Evolutionary conservation across 2,797 vertebrate genomes (phyloP).

Genomic region (Anomalospiza imberbis): DNA sequence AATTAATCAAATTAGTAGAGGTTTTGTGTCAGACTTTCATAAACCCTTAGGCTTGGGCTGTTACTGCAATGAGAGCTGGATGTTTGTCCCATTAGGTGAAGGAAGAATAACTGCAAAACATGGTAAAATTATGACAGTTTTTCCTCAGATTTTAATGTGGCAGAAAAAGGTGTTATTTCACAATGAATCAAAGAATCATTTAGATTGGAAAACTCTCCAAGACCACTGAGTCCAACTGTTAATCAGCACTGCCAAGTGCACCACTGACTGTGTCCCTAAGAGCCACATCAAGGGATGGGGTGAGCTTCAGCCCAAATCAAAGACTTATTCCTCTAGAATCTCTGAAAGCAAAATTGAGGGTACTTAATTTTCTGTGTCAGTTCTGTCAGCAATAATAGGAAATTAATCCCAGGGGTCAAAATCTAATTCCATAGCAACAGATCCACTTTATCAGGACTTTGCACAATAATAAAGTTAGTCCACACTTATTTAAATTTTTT

Average conservation of each 20-base stretch:
- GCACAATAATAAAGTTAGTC: not conserved
- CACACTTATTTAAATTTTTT: not conserved
- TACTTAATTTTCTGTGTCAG: not conserved
- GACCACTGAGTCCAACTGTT: not conserved
- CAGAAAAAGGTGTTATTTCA: not conserved
- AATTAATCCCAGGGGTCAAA: not conserved
- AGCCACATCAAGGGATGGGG: not conserved
- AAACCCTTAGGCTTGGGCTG: not conserved
- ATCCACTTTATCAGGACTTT: not conserved
- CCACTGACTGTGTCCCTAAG: not conserved
- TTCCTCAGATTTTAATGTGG: not conserved
- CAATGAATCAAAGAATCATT: not conserved
- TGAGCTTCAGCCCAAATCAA: not conserved
- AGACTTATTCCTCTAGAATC: not conserved
- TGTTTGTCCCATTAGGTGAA: not conserved
- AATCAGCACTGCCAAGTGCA: not conserved
- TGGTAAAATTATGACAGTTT: not conserved
- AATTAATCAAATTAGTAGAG: not conserved
- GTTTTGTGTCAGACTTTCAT: not conserved
- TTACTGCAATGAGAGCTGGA: not conserved
- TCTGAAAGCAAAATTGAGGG: not conserved
- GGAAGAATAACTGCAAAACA: not conserved
- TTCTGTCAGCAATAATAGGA: not conserved
- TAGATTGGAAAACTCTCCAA: not conserved
- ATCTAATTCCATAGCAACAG: not conserved